Percentiles rank a stretch among this genome's conserved stretches.
phyloP scores from a whole-genome alignment of 1,140 invertebrate genomes.

The Pogonognathellus flavescens region DNA sequence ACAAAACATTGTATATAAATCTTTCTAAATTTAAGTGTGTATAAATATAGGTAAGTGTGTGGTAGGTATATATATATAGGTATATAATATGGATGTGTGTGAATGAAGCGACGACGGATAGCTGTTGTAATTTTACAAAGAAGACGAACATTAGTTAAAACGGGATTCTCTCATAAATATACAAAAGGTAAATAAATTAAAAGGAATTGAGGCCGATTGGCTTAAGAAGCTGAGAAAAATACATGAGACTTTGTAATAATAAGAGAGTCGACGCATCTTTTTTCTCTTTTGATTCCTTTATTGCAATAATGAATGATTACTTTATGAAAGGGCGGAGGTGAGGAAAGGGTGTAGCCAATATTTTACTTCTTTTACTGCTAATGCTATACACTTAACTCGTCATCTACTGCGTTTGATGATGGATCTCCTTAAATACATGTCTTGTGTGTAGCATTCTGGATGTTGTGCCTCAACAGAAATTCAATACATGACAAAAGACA shows the following conservation, averaged over 20 bases:
- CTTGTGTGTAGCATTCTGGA: no score
- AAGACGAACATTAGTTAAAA: not conserved
- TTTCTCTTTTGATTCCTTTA: not conserved
- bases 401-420: not conserved
- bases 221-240: slow-evolving; percentile 24
- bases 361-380: slow-evolving; percentile 21
- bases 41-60: no score
- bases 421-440: not conserved
- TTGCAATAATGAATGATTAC: not conserved
- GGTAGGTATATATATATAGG: no score
- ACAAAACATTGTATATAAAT: no score
- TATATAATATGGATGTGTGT: no score
- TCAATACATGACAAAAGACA: not conserved
- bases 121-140: not conserved
- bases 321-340: slow-evolving; percentile 41
- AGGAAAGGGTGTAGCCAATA: slow-evolving; percentile 14
- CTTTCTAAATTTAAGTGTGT: no score
- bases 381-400: not conserved
- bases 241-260: not conserved
- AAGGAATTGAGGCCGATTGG: not conserved
- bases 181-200: no score
- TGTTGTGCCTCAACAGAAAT: not conserved
- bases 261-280: not conserved
- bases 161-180: not conserved
- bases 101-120: no score